Evolutionary conservation across 2,113 vertebrate species (phyloP).

Genomic region (Irena cyanogastra): DNA sequence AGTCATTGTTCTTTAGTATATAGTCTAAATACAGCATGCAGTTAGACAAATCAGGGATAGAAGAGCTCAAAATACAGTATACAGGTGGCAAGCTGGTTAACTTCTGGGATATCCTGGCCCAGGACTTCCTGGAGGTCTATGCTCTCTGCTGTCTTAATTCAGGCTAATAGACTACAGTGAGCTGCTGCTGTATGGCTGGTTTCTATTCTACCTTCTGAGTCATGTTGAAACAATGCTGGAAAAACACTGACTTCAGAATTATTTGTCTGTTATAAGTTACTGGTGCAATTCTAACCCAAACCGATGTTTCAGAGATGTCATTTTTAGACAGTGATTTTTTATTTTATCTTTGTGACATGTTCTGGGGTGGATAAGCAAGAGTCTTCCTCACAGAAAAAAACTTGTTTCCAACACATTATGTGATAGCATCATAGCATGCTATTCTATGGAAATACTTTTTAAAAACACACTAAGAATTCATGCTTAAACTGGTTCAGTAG

Average conservation of each 20-base stretch:
- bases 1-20: not conserved
- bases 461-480: not conserved
- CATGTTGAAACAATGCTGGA: not conserved
- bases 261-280: not conserved
- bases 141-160: not conserved
- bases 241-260: not conserved
- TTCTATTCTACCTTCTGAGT: not conserved
- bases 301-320: not conserved
- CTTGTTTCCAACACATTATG: not conserved
- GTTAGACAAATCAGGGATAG: not conserved
- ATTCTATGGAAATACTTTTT: not conserved
- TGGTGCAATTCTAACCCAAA: not conserved
- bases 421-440: rapidly evolving
- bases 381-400: not conserved
- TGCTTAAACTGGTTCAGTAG: not conserved
- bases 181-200: not conserved
- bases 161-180: not conserved
- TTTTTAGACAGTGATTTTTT: not conserved
- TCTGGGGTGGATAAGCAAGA: not conserved
- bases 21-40: not conserved
- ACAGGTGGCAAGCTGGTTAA: not conserved
- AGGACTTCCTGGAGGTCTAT: rapidly evolving
- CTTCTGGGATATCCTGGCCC: not conserved
- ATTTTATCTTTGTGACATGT: not conserved
- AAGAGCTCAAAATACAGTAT: not conserved